Base-by-base conservation (phyloP, 2,113 vertebrate genomes). In the Malaclemys terrapin region DNA sequence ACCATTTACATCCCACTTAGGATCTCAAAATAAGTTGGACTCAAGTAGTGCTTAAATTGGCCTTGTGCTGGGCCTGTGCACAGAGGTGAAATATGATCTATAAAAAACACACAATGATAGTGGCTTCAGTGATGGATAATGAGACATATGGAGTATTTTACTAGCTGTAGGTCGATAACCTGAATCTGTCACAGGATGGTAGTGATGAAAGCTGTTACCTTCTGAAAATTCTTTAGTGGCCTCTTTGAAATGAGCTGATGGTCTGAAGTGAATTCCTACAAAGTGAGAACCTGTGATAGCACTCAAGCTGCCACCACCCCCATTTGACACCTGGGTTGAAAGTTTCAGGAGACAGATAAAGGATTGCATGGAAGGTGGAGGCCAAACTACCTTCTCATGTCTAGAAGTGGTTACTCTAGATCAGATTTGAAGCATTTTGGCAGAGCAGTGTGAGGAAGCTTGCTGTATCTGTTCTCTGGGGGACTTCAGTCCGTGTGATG, bases 361-460 rank as follows among this genome's bases (percentile, higher is more conserved):
- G 52, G 84, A 7, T 10, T 82, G 90, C 10, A 6, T 72, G 62
- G 29, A 2, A 38, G 78, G 29, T 50, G 47, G 50, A 81, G 35
- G 38, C 8, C 27, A 14, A 57, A 2, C 9, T 20, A 35, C 57
- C 6, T 81, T 80, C 80, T 94, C 6, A 76, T 47, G 17, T 16
- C 2, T 16, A 31, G 8, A 54, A 56, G 2, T 1, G 24, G 56
- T 82, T 53, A 45, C 69, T 76, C 80, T 50, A 91, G 52, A 5
- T 80, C 87, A 82, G 6, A n/a, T 22, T 88, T 54, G 87, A 76
- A 65, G 49, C 62, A 16, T 82, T 27, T 29, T 52, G 4, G 3
- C 27, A 91, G 42, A 8, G 2, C 4, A 10, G 9, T 1, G 3
- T 0, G 0, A 75, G 24, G 89, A 57, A 82, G 3, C 31, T 59